Evolutionary conservation across 2,113 vertebrate species (phyloP).

Genomic region (Bambusicola thoracicus): DNA sequence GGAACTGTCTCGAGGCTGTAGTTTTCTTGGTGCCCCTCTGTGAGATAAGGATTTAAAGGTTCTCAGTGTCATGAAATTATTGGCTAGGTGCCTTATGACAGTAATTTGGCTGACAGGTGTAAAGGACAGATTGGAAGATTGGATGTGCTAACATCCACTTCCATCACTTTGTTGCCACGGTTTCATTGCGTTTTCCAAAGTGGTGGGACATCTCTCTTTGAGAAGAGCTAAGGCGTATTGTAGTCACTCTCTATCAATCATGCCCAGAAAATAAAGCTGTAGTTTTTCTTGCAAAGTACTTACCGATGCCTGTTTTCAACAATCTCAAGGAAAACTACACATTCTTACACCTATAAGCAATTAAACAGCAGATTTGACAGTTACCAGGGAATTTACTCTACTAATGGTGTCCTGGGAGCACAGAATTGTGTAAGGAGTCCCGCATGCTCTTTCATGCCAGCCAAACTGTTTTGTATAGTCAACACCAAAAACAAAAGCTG

Average conservation of each 20-base stretch:
- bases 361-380: not conserved
- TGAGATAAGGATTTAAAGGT: not conserved
- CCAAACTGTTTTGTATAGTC: not conserved
- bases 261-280: not conserved
- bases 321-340: not conserved
- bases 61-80: not conserved
- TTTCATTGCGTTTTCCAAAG: not conserved
- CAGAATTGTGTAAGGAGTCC: not conserved
- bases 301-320: not conserved
- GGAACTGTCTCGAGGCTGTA: rapidly evolving
- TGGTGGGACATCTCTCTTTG: not conserved
- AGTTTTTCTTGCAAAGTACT: not conserved
- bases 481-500: not conserved
- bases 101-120: not conserved
- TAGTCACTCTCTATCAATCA: not conserved
- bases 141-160: not conserved
- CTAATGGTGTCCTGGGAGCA: not conserved
- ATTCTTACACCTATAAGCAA: not conserved
- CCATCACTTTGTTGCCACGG: not conserved
- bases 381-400: not conserved
- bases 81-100: not conserved
- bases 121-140: not conserved
- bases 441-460: not conserved
- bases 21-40: not conserved
- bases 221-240: not conserved